Conservation (phyloP, 2,113 vertebrate species). For the Aspiorhynchus laticeps region DNA sequence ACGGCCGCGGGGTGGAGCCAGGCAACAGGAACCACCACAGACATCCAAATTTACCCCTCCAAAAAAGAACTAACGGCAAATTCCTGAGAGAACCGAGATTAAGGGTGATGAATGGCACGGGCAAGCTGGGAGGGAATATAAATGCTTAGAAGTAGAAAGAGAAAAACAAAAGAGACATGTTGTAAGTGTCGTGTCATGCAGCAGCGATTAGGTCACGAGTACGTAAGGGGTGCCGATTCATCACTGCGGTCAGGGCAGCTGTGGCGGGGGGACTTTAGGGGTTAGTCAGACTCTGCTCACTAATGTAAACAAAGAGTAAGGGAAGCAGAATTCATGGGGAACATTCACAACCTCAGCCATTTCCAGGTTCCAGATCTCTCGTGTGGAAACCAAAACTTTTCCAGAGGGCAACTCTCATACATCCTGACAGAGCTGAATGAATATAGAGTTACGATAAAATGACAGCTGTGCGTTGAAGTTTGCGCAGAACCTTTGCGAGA, state of each 20-base stretch:
- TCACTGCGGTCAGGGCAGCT: slow-evolving; percentile 24
- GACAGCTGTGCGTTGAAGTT: not conserved
- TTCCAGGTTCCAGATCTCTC: not conserved
- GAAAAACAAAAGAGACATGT: not conserved
- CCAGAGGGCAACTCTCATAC: slow-evolving; percentile 5
- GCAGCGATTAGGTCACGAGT: not conserved
- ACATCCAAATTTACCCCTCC: slow-evolving; percentile 56
- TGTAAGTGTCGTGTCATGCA: slow-evolving; percentile 6
- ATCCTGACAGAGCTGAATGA: not conserved
- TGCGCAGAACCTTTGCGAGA: not conserved
- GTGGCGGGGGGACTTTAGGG: not conserved
- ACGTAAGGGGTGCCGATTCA: not conserved
- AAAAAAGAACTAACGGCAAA: slow-evolving; percentile 53
- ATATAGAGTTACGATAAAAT: not conserved
- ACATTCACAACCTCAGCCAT: slow-evolving; percentile 5
- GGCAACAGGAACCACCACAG: slow-evolving; percentile 65
- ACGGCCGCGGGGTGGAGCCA: slow-evolving; percentile 69
- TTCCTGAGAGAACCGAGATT: slow-evolving; percentile 42
- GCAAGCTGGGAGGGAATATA: not conserved
- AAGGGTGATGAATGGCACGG: not conserved
- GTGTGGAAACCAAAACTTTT: slow-evolving; percentile 20
- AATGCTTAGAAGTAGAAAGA: not conserved
- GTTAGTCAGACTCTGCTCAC: slow-evolving; percentile 34
- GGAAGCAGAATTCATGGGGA: slow-evolving; percentile 27
- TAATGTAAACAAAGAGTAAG: slow-evolving; percentile 49